Evolutionary conservation across 2,113 vertebrate genomes (phyloP), one percentile per base, ranked within the genome.

Genomic region (Malaclemys terrapin): DNA sequence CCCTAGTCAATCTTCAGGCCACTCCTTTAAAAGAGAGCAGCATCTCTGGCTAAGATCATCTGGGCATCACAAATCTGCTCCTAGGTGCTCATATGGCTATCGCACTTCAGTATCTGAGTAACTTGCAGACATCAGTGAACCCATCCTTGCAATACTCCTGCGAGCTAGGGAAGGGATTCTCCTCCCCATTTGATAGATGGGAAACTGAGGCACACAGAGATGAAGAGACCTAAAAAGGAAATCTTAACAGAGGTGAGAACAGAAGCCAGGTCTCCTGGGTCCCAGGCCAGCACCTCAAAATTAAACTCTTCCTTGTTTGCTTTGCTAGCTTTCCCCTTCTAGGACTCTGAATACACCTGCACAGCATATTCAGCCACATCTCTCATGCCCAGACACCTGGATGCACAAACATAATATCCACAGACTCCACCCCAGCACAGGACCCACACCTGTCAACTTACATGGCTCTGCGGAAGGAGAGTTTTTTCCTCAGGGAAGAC

Each of bases 401-500:
- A 53, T 4, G 6, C 20, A 45, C 5, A 22, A n/a, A 3, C 1
- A 17, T 69, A 31, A 27, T 2, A 35, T 24, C 1, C 1, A 11
- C 0, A 42, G 27, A 19, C 47, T 76, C 29, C 82, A 81, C 9
- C 80, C 56, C 82, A 89, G 80, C 84, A 65, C 0, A 11, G 27
- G 54, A 27, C 10, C 35, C 12, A 14, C 10, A 3, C 4, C 3
- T 0, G 8, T 31, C 4, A 56, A 98, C 98, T 98, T 89, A 98
- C 98, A 92, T 6, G 94, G 88, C 91, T 96, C 94, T 93, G 45
- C 97, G 82, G 88, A 98, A 97, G 53, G 94, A 89, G n/a, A 98
- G 97, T 62, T 96, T 98, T 91, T 98, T 98, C 96, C 97, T 97
- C 94, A 98, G 96, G n/a, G 88, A 98, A 35, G 95, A 95, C 3